phyloP scores from a whole-genome alignment of 2,113 vertebrate species.

The Taxidea taxus region DNA sequence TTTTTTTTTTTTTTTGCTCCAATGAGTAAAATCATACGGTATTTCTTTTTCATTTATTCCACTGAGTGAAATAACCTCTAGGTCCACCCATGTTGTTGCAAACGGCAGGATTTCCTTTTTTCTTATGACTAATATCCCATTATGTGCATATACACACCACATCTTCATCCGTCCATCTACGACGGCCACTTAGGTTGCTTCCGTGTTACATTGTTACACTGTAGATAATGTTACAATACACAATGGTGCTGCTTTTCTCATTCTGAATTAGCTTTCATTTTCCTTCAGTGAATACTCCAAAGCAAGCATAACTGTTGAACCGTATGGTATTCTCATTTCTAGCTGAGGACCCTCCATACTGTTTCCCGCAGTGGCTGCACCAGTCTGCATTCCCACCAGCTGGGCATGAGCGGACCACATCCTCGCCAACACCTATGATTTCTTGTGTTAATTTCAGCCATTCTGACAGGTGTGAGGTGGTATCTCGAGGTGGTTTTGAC shows the following conservation, averaged over 20 bases:
- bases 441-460: background rate
- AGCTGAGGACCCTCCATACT: background rate
- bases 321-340: background rate
- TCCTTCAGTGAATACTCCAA: background rate
- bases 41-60: background rate
- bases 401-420: background rate
- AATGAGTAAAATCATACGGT: background rate
- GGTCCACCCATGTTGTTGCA: background rate
- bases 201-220: background rate
- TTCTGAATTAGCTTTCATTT: background rate
- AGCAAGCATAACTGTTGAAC: background rate
- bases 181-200: background rate
- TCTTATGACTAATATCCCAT: background rate
- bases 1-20: background rate
- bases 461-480: background rate
- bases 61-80: background rate
- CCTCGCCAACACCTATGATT: background rate
- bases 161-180: background rate
- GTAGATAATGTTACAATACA: background rate
- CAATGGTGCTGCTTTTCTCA: background rate
- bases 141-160: accelerated
- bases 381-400: background rate
- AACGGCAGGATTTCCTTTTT: background rate
- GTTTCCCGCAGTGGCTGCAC: too few species aligned
- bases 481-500: background rate